Conservation (phyloP, 1,140 invertebrate genomes). For the Metaphire vulgaris region DNA sequence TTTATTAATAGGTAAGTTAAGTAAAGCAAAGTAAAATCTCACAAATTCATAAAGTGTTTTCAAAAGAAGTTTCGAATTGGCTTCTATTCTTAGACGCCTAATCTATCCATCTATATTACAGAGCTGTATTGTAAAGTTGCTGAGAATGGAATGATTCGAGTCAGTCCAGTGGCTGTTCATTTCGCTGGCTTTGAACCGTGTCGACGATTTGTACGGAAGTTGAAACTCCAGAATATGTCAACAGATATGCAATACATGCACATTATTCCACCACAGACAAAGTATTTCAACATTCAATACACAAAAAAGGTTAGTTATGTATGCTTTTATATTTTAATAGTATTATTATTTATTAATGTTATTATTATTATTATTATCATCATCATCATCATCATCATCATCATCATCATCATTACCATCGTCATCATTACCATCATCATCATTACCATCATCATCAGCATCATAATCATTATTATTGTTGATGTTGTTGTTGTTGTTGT, state of each 20-base stretch:
- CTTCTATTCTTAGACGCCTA: not conserved
- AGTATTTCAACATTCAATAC: conserved; percentile 50
- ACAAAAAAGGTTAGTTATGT: conserved; percentile 43
- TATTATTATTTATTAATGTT: too few relatives aligned
- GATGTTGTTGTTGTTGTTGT: too few relatives aligned
- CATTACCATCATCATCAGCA: too few relatives aligned
- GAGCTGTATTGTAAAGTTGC: conserved; percentile 48
- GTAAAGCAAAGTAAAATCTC: too few relatives aligned
- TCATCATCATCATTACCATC: too few relatives aligned
- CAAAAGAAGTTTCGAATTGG: not conserved
- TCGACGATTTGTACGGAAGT: conserved; percentile 37
- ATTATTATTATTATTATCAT: too few relatives aligned
- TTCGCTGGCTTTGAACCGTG: conserved; percentile 50
- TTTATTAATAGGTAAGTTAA: too few relatives aligned
- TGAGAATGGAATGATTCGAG: conserved; percentile 44
- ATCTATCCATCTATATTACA: conserved; percentile 27
- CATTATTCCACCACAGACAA: conserved; percentile 50
- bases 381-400: too few relatives aligned
- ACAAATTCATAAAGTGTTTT: too few relatives aligned
- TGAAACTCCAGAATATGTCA: conserved; percentile 47
- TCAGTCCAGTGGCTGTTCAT: conserved; percentile 44
- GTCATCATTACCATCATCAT: too few relatives aligned
- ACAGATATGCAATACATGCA: conserved; percentile 48
- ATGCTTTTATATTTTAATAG: conserved; percentile 13
- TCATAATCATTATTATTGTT: too few relatives aligned